Evolutionary conservation across 2,113 vertebrate genomes (phyloP).

Genomic region (Parus major): DNA sequence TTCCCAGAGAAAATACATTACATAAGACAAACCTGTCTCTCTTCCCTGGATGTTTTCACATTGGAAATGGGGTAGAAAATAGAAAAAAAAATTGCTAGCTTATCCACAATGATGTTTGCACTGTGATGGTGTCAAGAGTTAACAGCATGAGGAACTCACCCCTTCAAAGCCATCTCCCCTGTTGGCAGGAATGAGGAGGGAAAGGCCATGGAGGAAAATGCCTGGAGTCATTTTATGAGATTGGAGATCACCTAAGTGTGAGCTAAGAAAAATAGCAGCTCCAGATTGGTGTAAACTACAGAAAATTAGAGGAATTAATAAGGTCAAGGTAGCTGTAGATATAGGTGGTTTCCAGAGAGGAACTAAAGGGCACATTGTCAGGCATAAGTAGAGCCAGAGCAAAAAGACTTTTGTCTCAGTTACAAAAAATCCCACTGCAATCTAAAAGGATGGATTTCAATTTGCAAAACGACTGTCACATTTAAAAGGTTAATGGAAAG

Average conservation of each 20-base stretch:
- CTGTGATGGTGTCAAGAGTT: background rate
- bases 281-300: background rate
- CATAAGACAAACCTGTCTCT: background rate
- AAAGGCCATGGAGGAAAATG: background rate
- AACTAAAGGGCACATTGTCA: background rate
- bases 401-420: background rate
- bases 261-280: background rate
- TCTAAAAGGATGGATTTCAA: constrained; percentile 25
- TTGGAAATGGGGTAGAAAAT: background rate
- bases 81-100: background rate
- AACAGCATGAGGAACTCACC: background rate
- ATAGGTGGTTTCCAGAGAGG: background rate
- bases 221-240: background rate
- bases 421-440: background rate
- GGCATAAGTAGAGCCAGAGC: background rate
- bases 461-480: background rate
- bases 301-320: background rate
- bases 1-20: background rate
- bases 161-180: background rate
- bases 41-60: background rate
- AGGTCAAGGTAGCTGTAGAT: background rate
- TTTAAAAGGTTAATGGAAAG: constrained; percentile 49
- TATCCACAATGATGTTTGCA: background rate
- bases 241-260: background rate
- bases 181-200: background rate